phyloP scores from a whole-genome alignment of 2,113 vertebrate genomes.

The Etheostoma cragini region DNA sequence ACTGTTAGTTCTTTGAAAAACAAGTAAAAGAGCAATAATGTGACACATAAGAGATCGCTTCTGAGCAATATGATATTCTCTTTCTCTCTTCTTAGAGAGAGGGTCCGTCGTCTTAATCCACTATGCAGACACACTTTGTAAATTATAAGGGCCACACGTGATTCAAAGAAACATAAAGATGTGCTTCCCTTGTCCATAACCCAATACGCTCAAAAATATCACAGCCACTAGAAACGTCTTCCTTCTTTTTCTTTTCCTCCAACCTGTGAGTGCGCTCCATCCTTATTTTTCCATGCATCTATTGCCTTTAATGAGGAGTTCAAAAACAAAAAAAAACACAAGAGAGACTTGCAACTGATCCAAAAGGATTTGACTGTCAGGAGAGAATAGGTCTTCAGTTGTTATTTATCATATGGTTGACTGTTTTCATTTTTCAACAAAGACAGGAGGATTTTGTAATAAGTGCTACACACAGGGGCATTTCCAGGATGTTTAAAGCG shows the following conservation, averaged over 20 bases:
- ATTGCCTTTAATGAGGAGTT: background rate
- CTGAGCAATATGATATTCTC: constrained; percentile 12
- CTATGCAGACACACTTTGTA: background rate
- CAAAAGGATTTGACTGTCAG: background rate
- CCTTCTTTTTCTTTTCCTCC: no score
- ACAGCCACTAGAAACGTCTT: no score
- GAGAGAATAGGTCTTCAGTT: background rate
- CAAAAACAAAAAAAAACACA: background rate
- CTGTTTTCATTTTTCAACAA: background rate
- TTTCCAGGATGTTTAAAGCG: no score
- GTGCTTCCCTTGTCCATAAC: background rate
- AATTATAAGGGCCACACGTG: constrained; percentile 12
- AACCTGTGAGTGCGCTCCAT: background rate
- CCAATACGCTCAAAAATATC: background rate
- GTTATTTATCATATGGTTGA: background rate
- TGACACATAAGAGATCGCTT: background rate
- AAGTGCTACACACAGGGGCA: no score
- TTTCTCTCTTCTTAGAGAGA: background rate
- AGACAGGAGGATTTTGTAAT: background rate
- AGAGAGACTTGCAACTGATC: background rate
- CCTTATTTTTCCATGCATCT: background rate
- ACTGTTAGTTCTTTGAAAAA: background rate
- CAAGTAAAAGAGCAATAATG: constrained; percentile 6
- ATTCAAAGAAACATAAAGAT: background rate
- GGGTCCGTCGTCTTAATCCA: constrained; percentile 1